Evolutionary conservation across 2,797 vertebrate genomes (phyloP), one percentile per base, ranked within the genome.

Genomic region (Phalloptychus januarius): DNA sequence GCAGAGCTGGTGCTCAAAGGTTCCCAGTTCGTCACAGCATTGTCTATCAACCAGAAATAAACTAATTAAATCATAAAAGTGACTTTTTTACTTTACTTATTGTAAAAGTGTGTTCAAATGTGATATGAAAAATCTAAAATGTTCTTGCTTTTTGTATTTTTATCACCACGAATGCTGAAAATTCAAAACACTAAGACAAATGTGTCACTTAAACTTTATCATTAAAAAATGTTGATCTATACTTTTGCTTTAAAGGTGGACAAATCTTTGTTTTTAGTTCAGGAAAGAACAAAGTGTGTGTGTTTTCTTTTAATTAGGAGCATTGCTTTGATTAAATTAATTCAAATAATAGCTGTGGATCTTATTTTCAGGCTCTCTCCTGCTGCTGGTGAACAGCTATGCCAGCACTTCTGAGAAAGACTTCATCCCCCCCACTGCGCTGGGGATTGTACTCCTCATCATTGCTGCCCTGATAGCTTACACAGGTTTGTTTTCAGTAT

Each of bases 311-410:
- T 33, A 63, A 33, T 8, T 36, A 2, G 12, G 58, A 25, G 16
- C 3, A 10, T 6, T 72, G 45, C 7, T 72, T 72, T 20, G 7
- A 11, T 50, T 46, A 18, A 46, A 18, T 28, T n/a, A 46, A 4
- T 1, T 15, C 38, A 5, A 2, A 50, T 80, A 8, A 45, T 42
- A 5, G 1, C 0, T 31, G 28, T 31, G 18, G 1, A 61, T 79
- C 28, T 82, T 23, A n/a, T 36, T 16, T 83, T 0, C 52, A 98
- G 97, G 97, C 7, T 96, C 96, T 2, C 94, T 97, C 20, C 74
- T 97, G 65, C 93, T 97, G 77, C 91, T 96, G 3, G 95, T 96
- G 48, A 95, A 95, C 42, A 85, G 91, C 91, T 98, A 97, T 95
- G 94, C 85, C 38, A 90, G 77, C 25, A 76, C 86, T 8, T 63